These are phyloP conservation scores for Benitochromis conjunctus DNA, from an alignment of 2,113 vertebrate species.

Conservation along the genomic window DNA sequence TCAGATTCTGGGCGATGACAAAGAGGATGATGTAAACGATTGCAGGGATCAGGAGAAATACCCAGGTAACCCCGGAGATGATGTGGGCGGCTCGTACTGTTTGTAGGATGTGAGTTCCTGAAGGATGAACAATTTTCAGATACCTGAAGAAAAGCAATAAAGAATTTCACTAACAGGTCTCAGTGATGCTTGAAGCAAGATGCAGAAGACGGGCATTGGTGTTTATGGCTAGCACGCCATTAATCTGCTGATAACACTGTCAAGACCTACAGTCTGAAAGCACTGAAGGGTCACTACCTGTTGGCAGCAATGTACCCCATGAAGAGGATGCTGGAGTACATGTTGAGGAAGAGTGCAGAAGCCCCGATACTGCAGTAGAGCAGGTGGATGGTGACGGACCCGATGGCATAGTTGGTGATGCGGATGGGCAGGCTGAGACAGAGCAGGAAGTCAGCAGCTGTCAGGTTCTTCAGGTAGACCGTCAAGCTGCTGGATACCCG, in stretches of 20 bases:
- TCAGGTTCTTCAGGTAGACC: not conserved
- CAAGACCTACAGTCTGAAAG: not conserved
- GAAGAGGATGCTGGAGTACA: not conserved
- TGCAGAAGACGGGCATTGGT: not conserved
- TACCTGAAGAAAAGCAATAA: not conserved
- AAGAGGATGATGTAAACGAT: not conserved
- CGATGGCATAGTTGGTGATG: not conserved
- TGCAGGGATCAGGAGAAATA: not conserved
- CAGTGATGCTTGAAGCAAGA: not conserved
- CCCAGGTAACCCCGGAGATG: not conserved
- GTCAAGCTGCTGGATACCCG: not conserved
- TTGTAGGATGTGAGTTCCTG: not conserved
- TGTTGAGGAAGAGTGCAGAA: not conserved
- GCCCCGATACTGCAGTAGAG: not conserved
- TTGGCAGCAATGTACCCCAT: not conserved
- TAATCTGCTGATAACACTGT: rapidly evolving
- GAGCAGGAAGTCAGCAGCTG: not conserved
- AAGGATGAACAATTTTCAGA: not conserved
- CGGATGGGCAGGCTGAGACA: not conserved
- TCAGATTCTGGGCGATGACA: not conserved
- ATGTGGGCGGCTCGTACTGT: not conserved
- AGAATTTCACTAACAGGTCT: not conserved
- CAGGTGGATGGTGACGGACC: not conserved
- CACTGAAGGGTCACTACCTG: not conserved
- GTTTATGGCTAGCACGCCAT: not conserved